Conservation (phyloP, 2,888 invertebrate species). For the Nudaria mundana region DNA sequence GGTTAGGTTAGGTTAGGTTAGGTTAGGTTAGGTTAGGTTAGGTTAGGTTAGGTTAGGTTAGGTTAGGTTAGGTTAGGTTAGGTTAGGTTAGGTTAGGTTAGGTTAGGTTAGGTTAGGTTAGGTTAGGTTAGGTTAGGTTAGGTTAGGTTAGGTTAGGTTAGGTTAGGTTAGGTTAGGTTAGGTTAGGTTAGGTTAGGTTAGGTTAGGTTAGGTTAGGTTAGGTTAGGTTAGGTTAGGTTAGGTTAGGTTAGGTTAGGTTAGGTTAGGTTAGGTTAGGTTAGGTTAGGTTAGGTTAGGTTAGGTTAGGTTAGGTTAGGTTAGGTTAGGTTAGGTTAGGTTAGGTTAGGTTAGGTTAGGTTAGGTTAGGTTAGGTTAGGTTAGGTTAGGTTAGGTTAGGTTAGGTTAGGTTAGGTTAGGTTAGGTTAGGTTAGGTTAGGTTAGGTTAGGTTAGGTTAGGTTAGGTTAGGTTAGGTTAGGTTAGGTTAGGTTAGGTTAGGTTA, state of each 20-base stretch:
- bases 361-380: conserved; percentile 19
- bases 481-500: conserved; percentile 13
- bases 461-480: conserved; percentile 15
- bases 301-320: conserved; percentile 23
- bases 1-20: conserved; percentile 23
- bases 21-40: conserved; percentile 16
- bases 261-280: conserved; percentile 12
- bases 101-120: conserved; percentile 21
- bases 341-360: conserved; percentile 23
- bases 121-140: conserved; percentile 20
- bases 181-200: conserved; percentile 15
- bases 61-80: conserved; percentile 16
- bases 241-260: conserved; percentile 17
- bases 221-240: conserved; percentile 22
- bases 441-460: conserved; percentile 4
- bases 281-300: conserved; percentile 22
- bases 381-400: conserved; percentile 20
- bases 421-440: conserved; percentile 14
- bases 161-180: conserved; percentile 16
- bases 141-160: conserved; percentile 18
- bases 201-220: conserved; percentile 21
- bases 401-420: conserved; percentile 22
- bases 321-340: conserved; percentile 25
- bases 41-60: conserved; percentile 17
- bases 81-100: conserved; percentile 18